Percentiles rank a stretch among this genome's conserved stretches.
Conservation (phyloP, 2,113 vertebrate species). For the Merops nubicus region DNA sequence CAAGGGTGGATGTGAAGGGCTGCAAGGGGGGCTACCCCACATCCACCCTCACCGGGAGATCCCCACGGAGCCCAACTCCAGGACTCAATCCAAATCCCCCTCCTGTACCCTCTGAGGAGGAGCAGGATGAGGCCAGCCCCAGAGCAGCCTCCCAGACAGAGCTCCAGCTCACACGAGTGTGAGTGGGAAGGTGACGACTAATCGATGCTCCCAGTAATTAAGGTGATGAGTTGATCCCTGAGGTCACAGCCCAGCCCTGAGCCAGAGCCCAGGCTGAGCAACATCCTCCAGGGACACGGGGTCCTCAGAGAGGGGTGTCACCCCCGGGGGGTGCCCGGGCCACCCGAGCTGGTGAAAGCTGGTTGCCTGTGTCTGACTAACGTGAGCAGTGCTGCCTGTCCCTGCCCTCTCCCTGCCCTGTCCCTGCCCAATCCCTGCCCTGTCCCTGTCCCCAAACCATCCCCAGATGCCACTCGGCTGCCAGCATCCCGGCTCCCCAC, state of each 20-base stretch:
- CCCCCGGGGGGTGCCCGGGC: fast-evolving
- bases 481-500: neutral
- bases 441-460: neutral
- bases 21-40: fast-evolving
- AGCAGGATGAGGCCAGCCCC: neutral
- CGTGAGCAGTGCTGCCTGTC: fast-evolving
- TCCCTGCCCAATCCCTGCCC: neutral
- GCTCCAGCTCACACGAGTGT: no score
- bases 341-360: neutral
- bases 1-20: neutral
- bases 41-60: fast-evolving
- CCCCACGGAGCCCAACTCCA: fast-evolving
- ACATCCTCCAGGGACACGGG: neutral
- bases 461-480: neutral
- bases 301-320: fast-evolving
- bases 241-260: neutral
- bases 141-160: neutral
- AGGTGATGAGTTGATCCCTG: constrained; percentile 16
- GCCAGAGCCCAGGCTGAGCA: neutral
- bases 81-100: fast-evolving
- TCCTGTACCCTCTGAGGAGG: fast-evolving
- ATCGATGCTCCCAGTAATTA: neutral
- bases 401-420: neutral
- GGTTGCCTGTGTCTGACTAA: neutral
- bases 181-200: neutral